Evolutionary conservation across 23 tunicate species (phyloP), one percentile per base, ranked within the genome.

Genomic region (Ascidia mentula): DNA sequence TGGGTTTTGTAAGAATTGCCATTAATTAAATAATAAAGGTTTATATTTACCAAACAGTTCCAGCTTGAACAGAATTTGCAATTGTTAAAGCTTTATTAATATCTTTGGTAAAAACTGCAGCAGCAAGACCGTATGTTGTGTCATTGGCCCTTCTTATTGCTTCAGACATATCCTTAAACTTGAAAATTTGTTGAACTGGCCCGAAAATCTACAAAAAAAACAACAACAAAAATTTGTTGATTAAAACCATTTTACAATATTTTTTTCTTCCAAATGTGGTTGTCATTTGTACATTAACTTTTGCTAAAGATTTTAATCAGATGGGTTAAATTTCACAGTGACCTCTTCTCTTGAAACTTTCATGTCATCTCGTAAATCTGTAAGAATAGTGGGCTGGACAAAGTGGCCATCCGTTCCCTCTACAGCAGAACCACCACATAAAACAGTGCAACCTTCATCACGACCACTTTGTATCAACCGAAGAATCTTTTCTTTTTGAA

Each of bases 141-240:
- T 84, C 77, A 39, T 84, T 84, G 32, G 88, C 88, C 31, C 88
- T 34, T 61, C 77, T 37, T 37, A 84, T 76, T 32, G 77, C 88
- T 77, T 84, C 88, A 36, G 72, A 34, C 13, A 84, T 31, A 30
- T 84, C 88, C 61, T 84, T 84, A 34, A 84, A 84, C 37, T 84
- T 84, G 40, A 77, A 84, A n/a, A 84, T 84, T 42, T 84, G 88
- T 36, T 84, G 88, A 2, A 84, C 82, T 30, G 88, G 88, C 8
- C 88, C 88, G 32, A 84, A 84, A n/a, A 84, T 80, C 88, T 84
- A 82, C 1, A 60, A 84, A 35, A 20, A 3, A 42, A 53, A n/a
- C n/a, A n/a, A n/a, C n/a, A n/a, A n/a, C n/a, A n/a, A n/a, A n/a
- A n/a, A n/a, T n/a, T n/a, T n/a, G n/a, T n/a, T n/a, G n/a, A n/a